Evolutionary conservation across 1,140 invertebrate genomes (phyloP), one percentile per base, ranked within the genome.

Genomic region (Cyphomyrmex costatus): DNA sequence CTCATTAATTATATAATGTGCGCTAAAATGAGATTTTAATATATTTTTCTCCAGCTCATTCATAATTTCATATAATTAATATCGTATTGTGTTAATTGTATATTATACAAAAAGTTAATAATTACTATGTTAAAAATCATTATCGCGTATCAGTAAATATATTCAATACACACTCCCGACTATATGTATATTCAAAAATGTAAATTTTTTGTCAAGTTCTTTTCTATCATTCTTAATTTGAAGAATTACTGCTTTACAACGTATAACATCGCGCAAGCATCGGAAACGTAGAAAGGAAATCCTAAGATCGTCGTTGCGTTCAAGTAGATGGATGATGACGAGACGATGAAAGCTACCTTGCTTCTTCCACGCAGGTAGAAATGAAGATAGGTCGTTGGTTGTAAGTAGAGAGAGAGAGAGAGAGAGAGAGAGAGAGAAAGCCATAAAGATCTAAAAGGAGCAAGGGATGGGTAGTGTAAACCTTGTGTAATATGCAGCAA

Each of bases 401-500:
- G 51, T 14, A 16, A 46, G 24, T 33, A 63, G 24, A 74, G 7
- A 42, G 58, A 76, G 56, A 53, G 78, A 70, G 33, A 36, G 63
- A 56, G 42, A 36, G 36, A 10, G 36, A 63, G 36, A 63, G 7
- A 30, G 70, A 53, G 78, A 82, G 33, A 42, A 56, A 63, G 30
- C 14, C 24, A 49, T 46, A 73, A 82, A 82, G 33, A 1, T 71
- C 36, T 49, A 42, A 60, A 49, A 60, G 36, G 36, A 49, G 6
- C 24, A 3, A 53, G 36, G 53, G 27, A 10, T 53, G 79, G 42
- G 36, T 49, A 36, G 68, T 60, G 36, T 74, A 83, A 83, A 74
- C 68, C 79, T 83, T 36, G 53, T 36, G 79, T 83, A 83, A 83
- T 83, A 60, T 68, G 79, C 70, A 49, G 36, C 24, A 83, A 83